Conservation (phyloP, 2,113 vertebrate species). For the Poeciliopsis retropinna region DNA sequence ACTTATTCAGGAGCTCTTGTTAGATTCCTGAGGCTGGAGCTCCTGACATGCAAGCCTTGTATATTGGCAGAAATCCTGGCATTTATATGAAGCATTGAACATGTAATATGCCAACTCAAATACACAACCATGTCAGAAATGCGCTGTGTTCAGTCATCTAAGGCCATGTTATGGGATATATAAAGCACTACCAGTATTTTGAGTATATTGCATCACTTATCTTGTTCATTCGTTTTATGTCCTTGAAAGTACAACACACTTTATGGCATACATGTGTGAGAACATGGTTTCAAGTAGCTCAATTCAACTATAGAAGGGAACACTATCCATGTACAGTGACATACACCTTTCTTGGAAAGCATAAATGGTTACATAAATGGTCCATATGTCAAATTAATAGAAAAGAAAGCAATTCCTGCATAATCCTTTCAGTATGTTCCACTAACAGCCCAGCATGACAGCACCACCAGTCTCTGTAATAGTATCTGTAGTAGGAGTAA, state of each 20-base stretch:
- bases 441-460: neutral
- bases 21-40: conserved; percentile 28
- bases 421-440: neutral
- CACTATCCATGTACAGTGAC: neutral
- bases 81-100: conserved; percentile 9
- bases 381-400: neutral
- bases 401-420: conserved; percentile 3
- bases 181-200: conserved; percentile 38
- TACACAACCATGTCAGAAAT: conserved; percentile 4
- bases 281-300: neutral
- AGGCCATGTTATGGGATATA: conserved; percentile 53
- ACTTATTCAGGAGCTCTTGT: conserved; percentile 62
- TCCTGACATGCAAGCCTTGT: conserved; percentile 29
- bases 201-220: conserved; percentile 63
- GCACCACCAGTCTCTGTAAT: conserved; percentile 1
- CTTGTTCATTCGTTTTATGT: conserved; percentile 41
- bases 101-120: neutral
- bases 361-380: neutral
- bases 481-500: conserved; percentile 16
- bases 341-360: neutral
- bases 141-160: conserved; percentile 30
- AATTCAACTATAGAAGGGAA: neutral
- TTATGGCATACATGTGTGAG: conserved; percentile 31
- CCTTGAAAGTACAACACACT: conserved; percentile 61
- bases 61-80: conserved; percentile 7